Base-by-base conservation (phyloP, 2,888 invertebrate genomes). In the Zaprionus obscuricornis region DNA sequence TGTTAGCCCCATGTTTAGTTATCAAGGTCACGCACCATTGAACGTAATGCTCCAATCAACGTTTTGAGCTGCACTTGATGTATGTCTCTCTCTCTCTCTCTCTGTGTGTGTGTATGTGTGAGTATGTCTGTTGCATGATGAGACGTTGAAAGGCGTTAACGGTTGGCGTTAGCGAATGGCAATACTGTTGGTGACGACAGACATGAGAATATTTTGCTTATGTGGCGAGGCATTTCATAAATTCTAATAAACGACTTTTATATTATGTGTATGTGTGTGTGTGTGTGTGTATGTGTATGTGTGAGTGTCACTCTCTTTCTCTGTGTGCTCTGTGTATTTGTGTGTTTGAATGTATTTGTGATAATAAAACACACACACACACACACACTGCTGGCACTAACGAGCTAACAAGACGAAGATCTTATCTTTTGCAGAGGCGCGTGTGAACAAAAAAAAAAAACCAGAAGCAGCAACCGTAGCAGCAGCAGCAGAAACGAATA, bases 11-110 rank as follows among this genome's bases (percentile, higher is more conserved):
- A n/a, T n/a, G 51, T 49, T 40, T 37, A 52, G 66, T 65, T 78
- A 81, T 84, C 78, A 67, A 63, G 67, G 56, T 40, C 66, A 78
- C 78, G 74, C 78, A 81, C 67, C 78, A 81, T 76, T 84, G 85
- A 62, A 45, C 81, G 49, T 51, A 37, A 52, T 56, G 63, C 63
- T 51, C 63, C 70, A 84, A 74, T 78, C 84, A 65, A 58, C 54
- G 39, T 70, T 72, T 33, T n/a, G 34, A 49, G 66, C 55, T 69
- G 66, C 66, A 71, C 36, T 60, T 22, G 31, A 49, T 60, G 50
- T 66, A n/a, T n/a, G n/a, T n/a, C n/a, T 34, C 24, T 24, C n/a
- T n/a, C n/a, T n/a, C n/a, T n/a, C n/a, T n/a, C n/a, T n/a, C n/a
- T n/a, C n/a, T n/a, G n/a, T n/a, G n/a, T n/a, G n/a, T n/a, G n/a